Conservation (phyloP, 2,113 vertebrate genomes). For the Megaceryle torquata region DNA sequence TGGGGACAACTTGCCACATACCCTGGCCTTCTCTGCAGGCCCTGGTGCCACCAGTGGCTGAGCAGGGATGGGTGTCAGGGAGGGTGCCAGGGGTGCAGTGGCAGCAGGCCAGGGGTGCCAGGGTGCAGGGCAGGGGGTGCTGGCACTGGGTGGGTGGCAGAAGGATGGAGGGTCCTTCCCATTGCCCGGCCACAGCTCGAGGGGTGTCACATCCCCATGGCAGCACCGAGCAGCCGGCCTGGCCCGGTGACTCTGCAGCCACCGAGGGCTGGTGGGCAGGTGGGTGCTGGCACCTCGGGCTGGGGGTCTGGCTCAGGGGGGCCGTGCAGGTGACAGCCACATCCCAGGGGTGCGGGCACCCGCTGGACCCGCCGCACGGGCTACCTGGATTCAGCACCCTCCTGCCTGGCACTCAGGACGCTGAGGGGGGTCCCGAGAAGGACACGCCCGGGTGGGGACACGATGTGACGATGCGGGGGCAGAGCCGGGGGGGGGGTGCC, state of each 20-base stretch:
- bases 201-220: not conserved
- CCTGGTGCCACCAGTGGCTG: not conserved
- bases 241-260: too few relatives aligned
- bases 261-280: too few relatives aligned
- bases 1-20: fast-evolving
- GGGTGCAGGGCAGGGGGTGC: not conserved
- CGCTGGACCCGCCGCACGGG: not conserved
- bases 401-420: not conserved
- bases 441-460: not conserved
- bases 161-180: not conserved
- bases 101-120: fast-evolving
- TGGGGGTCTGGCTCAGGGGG: too few relatives aligned
- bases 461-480: not conserved
- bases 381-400: not conserved
- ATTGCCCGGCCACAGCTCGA: not conserved
- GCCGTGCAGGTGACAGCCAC: not conserved
- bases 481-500: not conserved
- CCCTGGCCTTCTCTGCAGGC: not conserved
- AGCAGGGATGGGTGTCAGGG: not conserved
- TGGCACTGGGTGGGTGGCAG: not conserved
- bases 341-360: not conserved
- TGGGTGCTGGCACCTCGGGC: not conserved
- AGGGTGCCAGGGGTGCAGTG: not conserved
- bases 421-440: not conserved
- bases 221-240: fast-evolving